Percentiles rank a stretch among this genome's conserved stretches.
phyloP scores from a whole-genome alignment of 1,140 invertebrate genomes.

The Zaprionus ghesquierei region DNA sequence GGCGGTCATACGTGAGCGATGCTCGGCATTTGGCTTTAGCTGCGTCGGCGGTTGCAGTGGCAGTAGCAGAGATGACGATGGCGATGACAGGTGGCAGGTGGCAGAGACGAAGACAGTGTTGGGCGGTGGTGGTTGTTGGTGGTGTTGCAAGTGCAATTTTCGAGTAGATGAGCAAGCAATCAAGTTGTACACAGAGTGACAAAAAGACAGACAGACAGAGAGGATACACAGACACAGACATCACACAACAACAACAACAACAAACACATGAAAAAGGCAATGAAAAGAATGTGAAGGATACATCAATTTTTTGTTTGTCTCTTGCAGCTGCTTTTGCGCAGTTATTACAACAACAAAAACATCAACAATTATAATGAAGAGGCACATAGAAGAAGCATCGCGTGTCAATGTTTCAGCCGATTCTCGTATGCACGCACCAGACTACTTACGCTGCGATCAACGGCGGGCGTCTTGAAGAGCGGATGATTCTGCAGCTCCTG shows the following conservation, averaged over 20 bases:
- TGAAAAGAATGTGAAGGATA: conserved; percentile 49
- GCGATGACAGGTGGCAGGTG: too few relatives aligned
- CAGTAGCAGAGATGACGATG: conserved; percentile 25
- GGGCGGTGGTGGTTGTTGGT: background rate
- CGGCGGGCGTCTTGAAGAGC: conserved; percentile 76
- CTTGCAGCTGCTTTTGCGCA: background rate
- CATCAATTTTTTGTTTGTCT: conserved; percentile 48
- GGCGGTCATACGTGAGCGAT: conserved; percentile 24
- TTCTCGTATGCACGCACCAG: conserved; percentile 60
- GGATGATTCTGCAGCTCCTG: conserved; percentile 82
- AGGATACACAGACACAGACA: conserved; percentile 45
- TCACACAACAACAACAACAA: conserved; percentile 52
- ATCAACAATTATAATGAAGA: conserved; percentile 38
- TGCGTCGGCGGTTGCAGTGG: conserved; percentile 41
- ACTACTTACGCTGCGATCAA: conserved; percentile 82
- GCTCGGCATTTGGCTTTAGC: conserved; percentile 75
- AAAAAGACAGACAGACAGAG: conserved; percentile 47
- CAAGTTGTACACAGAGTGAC: conserved; percentile 35
- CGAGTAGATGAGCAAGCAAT: conserved; percentile 52
- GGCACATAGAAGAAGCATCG: conserved; percentile 15
- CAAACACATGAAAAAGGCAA: conserved; percentile 67
- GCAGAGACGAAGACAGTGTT: background rate
- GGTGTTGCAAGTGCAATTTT: conserved; percentile 40
- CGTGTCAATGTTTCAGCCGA: conserved; percentile 35
- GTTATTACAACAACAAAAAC: conserved; percentile 10